phyloP scores from a whole-genome alignment of 2,888 invertebrate genomes.

The Archips crataeganus region DNA sequence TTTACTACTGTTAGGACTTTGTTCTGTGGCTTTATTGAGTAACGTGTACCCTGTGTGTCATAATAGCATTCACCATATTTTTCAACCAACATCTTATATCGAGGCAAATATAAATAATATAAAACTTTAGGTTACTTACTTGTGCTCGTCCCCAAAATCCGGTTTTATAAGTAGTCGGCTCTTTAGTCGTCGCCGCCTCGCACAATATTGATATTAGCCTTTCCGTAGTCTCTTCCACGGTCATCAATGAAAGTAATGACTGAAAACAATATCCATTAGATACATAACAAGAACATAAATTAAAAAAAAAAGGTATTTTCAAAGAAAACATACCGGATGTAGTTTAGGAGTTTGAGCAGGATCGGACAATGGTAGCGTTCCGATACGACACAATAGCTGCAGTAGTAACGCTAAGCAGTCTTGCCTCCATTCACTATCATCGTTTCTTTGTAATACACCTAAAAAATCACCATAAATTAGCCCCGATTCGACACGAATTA shows the following conservation, averaged over 20 bases:
- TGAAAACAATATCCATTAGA: slow-evolving; percentile 54
- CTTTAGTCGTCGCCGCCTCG: slow-evolving; percentile 93
- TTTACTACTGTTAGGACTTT: too few relatives aligned
- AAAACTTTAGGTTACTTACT: slow-evolving; percentile 64
- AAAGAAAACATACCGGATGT: slow-evolving; percentile 85
- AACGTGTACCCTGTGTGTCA: too few relatives aligned
- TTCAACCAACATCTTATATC: too few relatives aligned
- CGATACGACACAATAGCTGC: slow-evolving; percentile 94
- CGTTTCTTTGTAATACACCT: slow-evolving; percentile 90
- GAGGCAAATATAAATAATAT: too few relatives aligned
- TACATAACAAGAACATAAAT: background rate
- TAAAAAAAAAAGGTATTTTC: background rate
- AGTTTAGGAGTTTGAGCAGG: slow-evolving; percentile 81
- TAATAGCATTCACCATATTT: too few relatives aligned
- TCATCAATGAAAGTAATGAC: slow-evolving; percentile 93
- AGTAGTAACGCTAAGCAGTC: slow-evolving; percentile 96
- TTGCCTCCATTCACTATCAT: slow-evolving; percentile 97
- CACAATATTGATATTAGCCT: slow-evolving; percentile 94
- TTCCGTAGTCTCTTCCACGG: slow-evolving; percentile 92
- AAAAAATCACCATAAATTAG: slow-evolving; percentile 26
- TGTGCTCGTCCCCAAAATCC: slow-evolving; percentile 97
- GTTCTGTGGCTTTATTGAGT: too few relatives aligned
- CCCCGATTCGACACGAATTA: slow-evolving; percentile 35
- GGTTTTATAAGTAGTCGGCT: slow-evolving; percentile 94
- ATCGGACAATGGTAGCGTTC: slow-evolving; percentile 87